Base-by-base conservation (phyloP, 2,113 vertebrate genomes). In the Neolamprologus sp. region DNA sequence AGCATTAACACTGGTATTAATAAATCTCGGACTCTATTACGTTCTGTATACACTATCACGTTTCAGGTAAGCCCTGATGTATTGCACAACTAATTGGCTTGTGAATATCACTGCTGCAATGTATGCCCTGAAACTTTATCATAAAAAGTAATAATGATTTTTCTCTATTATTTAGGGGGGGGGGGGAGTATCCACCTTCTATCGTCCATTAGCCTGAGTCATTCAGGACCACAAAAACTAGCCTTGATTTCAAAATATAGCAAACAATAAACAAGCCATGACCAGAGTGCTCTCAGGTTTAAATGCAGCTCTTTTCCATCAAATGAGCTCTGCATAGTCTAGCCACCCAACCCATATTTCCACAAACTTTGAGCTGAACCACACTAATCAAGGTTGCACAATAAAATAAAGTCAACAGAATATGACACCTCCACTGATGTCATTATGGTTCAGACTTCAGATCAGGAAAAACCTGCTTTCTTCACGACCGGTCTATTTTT, bases 321-420 rank as follows among this genome's bases (percentile, higher is more conserved):
- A 78, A 78, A 51, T 49, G 45, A 78, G 26, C 45, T 31, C 26
- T 19, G 23, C 12, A 47, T 33, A 31, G 45, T 49, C 26, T 49
- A 78, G 26, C 45, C 45, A 78, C 42, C 45, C 73, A 51, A 19
- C 17, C 73, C 16, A n/a, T 11, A 33, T 78, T 33, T 51, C 26
- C 45, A 78, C 73, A 49, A 49, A 47, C 23, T 78, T 49, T 31
- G 26, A 51, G 45, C 45, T 78, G 10, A 31, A 51, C 73, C 45
- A 51, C 10, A 31, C 26, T 49, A 78, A 49, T 78, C 73, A 7
- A 78, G 4, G 73, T 49, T 78, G 26, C 23, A 49, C 73, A 78
- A 78, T 31, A 51, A 51, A 49, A 51, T 31, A 78, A 31, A 73
- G 21, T 73, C 68, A 73, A 78, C 45, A 78, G 73, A 78, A 33